A percentile compares a stretch with the other conserved stretches of the same genome.
phyloP scores from a whole-genome alignment of 2,113 vertebrate species.

The Odontesthes bonariensis region DNA sequence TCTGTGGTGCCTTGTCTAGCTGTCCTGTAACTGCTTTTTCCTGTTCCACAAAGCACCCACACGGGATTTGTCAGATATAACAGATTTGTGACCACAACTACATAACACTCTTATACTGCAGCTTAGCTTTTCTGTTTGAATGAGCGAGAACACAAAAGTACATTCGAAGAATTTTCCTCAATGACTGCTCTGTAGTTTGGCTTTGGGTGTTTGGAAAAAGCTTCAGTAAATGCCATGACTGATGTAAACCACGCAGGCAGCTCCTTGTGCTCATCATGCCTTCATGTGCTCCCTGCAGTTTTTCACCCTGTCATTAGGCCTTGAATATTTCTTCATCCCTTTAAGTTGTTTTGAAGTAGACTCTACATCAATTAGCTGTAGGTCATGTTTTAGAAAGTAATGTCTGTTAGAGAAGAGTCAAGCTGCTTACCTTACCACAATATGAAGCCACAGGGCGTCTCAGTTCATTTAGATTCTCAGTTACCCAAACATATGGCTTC shows the following conservation, averaged over 20 bases:
- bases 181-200: not conserved
- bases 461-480: constrained; percentile 55
- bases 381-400: constrained; percentile 30
- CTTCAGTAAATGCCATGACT: constrained; percentile 1
- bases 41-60: not conserved
- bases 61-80: not conserved
- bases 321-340: constrained; percentile 57
- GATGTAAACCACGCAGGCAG: constrained; percentile 13
- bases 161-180: not conserved
- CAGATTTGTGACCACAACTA: constrained; percentile 12
- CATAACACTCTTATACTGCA: not conserved
- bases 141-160: not conserved
- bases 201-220: not conserved
- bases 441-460: constrained; percentile 44
- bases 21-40: not conserved
- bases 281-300: constrained; percentile 18
- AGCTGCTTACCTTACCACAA: constrained; percentile 47
- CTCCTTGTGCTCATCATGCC: constrained; percentile 11
- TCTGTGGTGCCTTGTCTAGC: not conserved
- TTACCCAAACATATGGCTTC: constrained; percentile 37
- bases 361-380: constrained; percentile 22
- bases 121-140: not conserved
- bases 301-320: constrained; percentile 44
- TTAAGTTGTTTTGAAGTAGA: constrained; percentile 42
- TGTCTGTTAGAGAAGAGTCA: constrained; percentile 39